Evolutionary conservation across 2,888 invertebrate species (phyloP), one percentile per base, ranked within the genome.

Genomic region (Polietes domitor): DNA sequence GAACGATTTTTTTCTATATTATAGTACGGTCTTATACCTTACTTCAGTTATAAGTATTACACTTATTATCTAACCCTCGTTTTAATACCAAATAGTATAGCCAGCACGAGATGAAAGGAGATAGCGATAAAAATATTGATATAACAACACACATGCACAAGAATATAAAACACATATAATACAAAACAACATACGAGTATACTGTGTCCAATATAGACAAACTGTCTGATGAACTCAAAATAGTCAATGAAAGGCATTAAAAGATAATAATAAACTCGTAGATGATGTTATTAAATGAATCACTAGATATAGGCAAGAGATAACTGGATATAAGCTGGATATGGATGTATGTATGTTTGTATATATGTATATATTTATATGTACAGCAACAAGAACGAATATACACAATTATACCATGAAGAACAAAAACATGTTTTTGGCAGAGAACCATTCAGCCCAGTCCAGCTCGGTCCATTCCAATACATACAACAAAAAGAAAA

Each of bases 221-320:
- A 55, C 32, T 32, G 32, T 47, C 47, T 47, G 47, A 47, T 15
- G 47, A 47, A 47, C 47, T 47, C 47, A 47, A 47, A 21, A 43
- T 10, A 32, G 55, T 32, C 32, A 6, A 77, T 32, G 53, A 43
- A 61, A 17, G 21, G 15, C 24, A 71, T 32, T 47, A 53, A 50
- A n/a, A 55, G 17, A 53, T 53, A 53, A 47, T 24, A 50, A 19
- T n/a, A 65, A 41, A 28, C 47, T 28, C 47, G 53, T 47, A 21
- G 7, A 72, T 53, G 72, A 47, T 47, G 47, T 47, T 47, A 47
- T 47, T 47, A 47, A 47, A 47, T 47, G 47, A 47, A 47, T 47
- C 47, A 47, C 47, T 47, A n/a, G 15, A 47, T 47, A 47, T 47
- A n/a, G 47, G 5, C 12, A n/a, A 47, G n/a, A n/a, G 47, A 47